A percentile compares a stretch with the other conserved stretches of the same genome.
phyloP scores from a whole-genome alignment of 2,113 vertebrate genomes.

The Riparia riparia region DNA sequence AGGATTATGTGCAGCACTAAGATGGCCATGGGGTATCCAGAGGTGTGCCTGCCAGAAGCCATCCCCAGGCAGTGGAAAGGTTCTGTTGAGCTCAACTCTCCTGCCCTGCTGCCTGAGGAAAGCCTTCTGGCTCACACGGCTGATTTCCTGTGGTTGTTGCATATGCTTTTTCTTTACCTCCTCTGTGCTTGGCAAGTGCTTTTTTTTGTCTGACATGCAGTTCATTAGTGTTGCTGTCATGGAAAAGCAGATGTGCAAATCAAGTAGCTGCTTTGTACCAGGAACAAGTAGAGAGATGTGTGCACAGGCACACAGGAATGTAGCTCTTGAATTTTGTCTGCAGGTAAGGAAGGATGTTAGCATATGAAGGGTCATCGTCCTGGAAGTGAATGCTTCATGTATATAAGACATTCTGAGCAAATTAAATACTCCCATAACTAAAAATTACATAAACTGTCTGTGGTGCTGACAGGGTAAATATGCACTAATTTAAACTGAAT shows the following conservation, averaged over 20 bases:
- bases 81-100: background rate
- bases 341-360: background rate
- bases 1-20: accelerated
- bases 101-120: background rate
- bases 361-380: background rate
- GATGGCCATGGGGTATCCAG: background rate
- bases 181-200: background rate
- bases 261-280: background rate
- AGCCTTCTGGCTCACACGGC: constrained; percentile 24
- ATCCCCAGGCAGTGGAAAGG: background rate
- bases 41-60: background rate
- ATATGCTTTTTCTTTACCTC: background rate
- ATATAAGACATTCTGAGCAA: background rate
- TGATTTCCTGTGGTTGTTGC: background rate
- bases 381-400: background rate
- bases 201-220: background rate
- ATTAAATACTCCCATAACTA: background rate
- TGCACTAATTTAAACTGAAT: background rate
- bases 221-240: background rate
- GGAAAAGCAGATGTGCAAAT: background rate
- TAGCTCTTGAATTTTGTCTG: background rate
- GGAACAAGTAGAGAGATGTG: background rate
- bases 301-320: background rate
- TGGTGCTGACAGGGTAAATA: background rate
- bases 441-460: background rate